A percentile compares a stretch with the other conserved stretches of the same genome.
phyloP scores from a whole-genome alignment of 2,113 vertebrate species.

The Pituophis catenifer region DNA sequence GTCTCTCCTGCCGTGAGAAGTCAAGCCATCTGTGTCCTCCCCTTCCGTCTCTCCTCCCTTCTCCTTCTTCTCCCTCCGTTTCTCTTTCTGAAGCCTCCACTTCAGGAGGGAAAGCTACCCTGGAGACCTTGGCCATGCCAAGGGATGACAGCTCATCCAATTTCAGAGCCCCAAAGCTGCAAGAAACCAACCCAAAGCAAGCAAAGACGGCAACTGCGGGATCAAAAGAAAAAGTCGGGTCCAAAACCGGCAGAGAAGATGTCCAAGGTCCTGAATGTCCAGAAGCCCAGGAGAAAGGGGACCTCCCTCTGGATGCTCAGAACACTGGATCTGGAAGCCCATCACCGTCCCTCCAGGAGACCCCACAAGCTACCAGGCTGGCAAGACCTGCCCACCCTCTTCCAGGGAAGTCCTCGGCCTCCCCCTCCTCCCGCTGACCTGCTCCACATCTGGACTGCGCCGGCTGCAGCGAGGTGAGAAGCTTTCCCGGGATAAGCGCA shows the following conservation, averaged over 20 bases:
- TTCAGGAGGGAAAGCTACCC: background rate
- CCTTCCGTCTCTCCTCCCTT: background rate
- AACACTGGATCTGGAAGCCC: background rate
- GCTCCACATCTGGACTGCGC: background rate
- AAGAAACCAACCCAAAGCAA: background rate
- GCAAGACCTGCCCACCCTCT: background rate
- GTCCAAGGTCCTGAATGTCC: background rate
- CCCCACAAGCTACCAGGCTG: background rate
- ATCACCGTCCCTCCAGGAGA: background rate
- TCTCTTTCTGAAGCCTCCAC: background rate
- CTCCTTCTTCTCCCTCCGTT: background rate
- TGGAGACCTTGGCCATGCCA: background rate
- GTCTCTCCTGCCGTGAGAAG: background rate
- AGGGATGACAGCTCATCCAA: background rate
- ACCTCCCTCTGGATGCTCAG: background rate
- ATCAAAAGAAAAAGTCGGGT: background rate
- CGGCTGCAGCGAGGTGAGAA: background rate
- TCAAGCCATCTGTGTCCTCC: background rate
- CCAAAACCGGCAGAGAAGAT: background rate
- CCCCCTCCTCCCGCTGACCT: background rate
- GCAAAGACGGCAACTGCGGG: background rate
- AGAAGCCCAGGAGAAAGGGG: background rate
- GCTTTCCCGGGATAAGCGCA: background rate
- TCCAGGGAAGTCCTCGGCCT: background rate
- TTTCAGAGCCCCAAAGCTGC: background rate